A percentile compares a stretch with the other conserved stretches of the same genome.
Conservation (phyloP, 2,888 invertebrate species). For the Augochlorella aurata region DNA sequence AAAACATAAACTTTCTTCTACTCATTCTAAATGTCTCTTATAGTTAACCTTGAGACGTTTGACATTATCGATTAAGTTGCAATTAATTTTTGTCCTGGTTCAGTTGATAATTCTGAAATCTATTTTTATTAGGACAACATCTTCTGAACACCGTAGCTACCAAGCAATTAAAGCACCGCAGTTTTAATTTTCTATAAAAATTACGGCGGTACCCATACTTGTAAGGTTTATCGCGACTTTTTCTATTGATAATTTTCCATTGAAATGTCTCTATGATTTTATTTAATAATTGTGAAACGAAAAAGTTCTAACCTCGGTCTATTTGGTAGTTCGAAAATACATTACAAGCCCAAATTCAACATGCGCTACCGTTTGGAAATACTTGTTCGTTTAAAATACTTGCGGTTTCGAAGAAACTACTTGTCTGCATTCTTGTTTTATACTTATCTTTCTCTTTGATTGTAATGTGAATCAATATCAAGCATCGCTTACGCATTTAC, state of each 20-base stretch:
- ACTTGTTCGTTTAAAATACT: background rate
- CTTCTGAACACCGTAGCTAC: background rate
- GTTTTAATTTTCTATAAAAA: background rate
- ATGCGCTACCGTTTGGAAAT: background rate
- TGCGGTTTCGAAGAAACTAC: background rate
- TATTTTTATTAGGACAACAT: background rate
- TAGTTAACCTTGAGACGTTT: background rate
- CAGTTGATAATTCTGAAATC: background rate
- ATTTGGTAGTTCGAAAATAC: too few species aligned
- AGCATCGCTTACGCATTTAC: too few species aligned
- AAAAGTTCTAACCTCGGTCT: too few species aligned
- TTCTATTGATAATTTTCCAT: background rate
- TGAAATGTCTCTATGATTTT: background rate
- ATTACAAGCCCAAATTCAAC: background rate
- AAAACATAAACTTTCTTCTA: background rate
- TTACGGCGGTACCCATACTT: background rate
- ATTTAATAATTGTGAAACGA: background rate
- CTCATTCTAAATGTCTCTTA: too few species aligned
- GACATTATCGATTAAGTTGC: background rate
- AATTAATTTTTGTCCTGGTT: background rate
- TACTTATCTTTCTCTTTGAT: too few species aligned
- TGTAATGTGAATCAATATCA: too few species aligned
- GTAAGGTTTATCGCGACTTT: background rate
- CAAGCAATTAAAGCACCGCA: background rate
- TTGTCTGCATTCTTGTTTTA: too few species aligned